A percentile compares a stretch with the other conserved stretches of the same genome.
These are phyloP conservation scores for Coracias cyanogaster DNA, from an alignment of 2,797 vertebrate species.

Conservation along the genomic window DNA sequence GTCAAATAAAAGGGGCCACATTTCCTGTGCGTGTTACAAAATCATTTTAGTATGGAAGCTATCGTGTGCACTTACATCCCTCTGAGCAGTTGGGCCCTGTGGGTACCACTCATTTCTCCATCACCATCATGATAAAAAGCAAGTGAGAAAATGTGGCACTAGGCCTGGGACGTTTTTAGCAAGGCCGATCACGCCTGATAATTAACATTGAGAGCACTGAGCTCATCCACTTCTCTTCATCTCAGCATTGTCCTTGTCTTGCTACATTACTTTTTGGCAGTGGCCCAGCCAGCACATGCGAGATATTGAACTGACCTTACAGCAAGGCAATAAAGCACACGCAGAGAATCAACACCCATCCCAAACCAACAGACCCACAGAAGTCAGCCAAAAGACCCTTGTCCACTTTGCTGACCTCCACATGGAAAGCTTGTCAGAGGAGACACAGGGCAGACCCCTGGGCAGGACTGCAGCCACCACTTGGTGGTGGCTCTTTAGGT, in stretches of 20 bases:
- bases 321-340: not conserved
- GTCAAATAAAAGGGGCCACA: not conserved
- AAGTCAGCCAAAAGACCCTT: not conserved
- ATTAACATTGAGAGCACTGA: constrained; percentile 45
- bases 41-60: not conserved
- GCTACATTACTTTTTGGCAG: constrained; percentile 52
- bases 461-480: not conserved
- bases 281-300: constrained; percentile 36
- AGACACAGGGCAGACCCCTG: not conserved
- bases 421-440: not conserved
- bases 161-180: not conserved
- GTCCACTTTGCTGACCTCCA: not conserved
- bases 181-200: not conserved
- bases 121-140: not conserved
- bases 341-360: not conserved
- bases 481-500: not conserved
- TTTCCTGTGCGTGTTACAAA: rapidly evolving
- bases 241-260: constrained; percentile 55
- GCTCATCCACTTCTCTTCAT: constrained; percentile 41
- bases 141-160: not conserved
- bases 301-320: constrained; percentile 50
- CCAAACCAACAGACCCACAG: not conserved
- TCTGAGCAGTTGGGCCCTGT: not conserved
- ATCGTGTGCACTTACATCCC: not conserved
- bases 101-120: not conserved